phyloP scores from a whole-genome alignment of 2,113 vertebrate species.

The Pachyramphus minor region DNA sequence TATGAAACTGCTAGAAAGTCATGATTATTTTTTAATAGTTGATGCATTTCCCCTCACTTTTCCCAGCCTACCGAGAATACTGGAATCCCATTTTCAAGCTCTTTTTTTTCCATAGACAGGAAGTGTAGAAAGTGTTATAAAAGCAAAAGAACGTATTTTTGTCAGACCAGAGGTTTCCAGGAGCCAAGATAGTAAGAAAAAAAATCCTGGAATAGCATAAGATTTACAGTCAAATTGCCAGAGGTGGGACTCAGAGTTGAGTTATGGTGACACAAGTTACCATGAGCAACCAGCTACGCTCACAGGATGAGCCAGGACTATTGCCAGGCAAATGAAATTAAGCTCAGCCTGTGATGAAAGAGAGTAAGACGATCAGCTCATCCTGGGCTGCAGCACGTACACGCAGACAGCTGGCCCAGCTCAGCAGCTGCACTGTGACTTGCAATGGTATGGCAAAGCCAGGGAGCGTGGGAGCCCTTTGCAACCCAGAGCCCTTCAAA shows the following conservation, averaged over 20 bases:
- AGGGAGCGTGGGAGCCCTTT: not conserved
- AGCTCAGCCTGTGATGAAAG: not conserved
- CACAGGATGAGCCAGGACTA: not conserved
- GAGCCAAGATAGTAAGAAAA: not conserved
- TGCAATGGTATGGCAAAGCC: not conserved
- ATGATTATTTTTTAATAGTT: not conserved
- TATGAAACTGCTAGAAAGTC: not conserved
- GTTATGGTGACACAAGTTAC: not conserved
- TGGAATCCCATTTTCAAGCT: not conserved
- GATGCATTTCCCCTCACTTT: not conserved
- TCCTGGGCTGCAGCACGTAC: not conserved
- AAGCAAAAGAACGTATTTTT: slow-evolving; percentile 9
- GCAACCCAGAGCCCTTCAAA: not conserved
- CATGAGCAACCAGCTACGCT: not conserved
- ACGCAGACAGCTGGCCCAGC: not conserved
- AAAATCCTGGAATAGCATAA: not conserved
- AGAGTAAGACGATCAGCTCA: not conserved
- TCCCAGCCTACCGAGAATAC: not conserved
- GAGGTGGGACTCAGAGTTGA: not conserved
- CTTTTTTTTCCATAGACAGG: not conserved
- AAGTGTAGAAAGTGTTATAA: not conserved
- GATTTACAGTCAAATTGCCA: not conserved
- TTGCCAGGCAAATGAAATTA: not conserved
- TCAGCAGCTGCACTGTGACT: not conserved
- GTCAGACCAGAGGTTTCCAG: not conserved